Conservation (phyloP, 2,797 vertebrate species). For the Lemur catta region DNA sequence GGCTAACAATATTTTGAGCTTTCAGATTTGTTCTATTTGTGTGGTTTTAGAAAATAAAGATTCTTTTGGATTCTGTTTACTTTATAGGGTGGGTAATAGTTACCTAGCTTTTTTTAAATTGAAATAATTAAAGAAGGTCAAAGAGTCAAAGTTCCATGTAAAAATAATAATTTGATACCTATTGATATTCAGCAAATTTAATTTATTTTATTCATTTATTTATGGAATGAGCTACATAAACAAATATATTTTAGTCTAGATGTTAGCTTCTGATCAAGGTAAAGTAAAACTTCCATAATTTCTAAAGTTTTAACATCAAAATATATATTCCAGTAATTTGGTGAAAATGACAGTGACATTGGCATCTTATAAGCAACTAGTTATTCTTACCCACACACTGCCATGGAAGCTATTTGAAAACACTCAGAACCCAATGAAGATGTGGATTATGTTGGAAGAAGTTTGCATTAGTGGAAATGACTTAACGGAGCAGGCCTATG, state of each 20-base stretch:
- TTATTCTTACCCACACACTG: neutral
- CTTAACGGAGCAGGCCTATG: neutral
- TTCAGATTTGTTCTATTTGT: slow-evolving; percentile 12
- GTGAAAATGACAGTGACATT: neutral
- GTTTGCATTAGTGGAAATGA: neutral
- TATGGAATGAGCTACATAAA: neutral
- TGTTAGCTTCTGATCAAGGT: neutral
- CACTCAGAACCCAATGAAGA: neutral
- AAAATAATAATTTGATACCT: neutral
- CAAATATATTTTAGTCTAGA: slow-evolving; percentile 4
- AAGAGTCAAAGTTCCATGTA: neutral
- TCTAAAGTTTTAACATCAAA: neutral
- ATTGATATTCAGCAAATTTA: neutral
- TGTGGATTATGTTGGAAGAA: neutral
- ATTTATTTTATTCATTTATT: neutral
- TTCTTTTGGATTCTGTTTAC: neutral
- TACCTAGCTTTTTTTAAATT: neutral
- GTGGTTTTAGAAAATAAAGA: slow-evolving; percentile 30
- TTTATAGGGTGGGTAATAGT: neutral
- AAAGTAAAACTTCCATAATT: neutral
- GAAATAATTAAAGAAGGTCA: neutral
- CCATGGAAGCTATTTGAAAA: neutral
- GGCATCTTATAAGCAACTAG: neutral
- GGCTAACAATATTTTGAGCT: neutral
- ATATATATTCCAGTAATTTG: neutral